Base-by-base conservation (phyloP, 1,140 invertebrate genomes). In the Musca domestica region DNA sequence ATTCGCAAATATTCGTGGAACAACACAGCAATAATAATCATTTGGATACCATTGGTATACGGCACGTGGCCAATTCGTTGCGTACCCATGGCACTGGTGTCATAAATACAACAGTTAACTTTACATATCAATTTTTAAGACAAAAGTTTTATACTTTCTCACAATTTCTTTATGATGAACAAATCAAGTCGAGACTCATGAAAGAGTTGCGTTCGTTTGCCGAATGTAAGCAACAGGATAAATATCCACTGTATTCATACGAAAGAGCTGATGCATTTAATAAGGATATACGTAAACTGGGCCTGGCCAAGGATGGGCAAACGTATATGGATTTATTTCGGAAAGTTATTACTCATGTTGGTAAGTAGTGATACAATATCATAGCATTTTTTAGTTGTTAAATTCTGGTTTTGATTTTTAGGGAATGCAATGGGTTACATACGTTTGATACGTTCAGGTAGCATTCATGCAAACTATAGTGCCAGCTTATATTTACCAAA, bases 81-180 rank as follows among this genome's bases (percentile, higher is more conserved):
- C 87, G 96, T 74, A 99, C 96, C 0, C 97, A 99, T 82, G 98
- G 98, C 27, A 95, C 92, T 22, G 98, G 98, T 3, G 96, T 99
- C 64, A 96, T 98, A 88, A 98, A 97, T 75, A 98, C 96, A 0
- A 97, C 95, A 1, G 92, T 98, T 0, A 98, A 99, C 80, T 97
- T 95, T 80, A 95, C 95, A 0, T 99, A 98, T 83, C 95, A 98
- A 83, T 98, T 98, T 83, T 84, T 99, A 51, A 88, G 92, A 68
- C 91, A 96, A 68, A 98, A 99, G 82, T 93, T 99, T 73, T 92
- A 92, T 72, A 91, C 91, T 3, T 98, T 99, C 80, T 99, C 96
- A 2, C 96, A 98, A 82, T 99, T 99, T 82, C 88, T 99, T 73
- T 99, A 92, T 81, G 96, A 99, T 83, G 98, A 99, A 83, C 95